phyloP scores from a whole-genome alignment of 2,888 invertebrate genomes.

The Rhingia campestris region DNA sequence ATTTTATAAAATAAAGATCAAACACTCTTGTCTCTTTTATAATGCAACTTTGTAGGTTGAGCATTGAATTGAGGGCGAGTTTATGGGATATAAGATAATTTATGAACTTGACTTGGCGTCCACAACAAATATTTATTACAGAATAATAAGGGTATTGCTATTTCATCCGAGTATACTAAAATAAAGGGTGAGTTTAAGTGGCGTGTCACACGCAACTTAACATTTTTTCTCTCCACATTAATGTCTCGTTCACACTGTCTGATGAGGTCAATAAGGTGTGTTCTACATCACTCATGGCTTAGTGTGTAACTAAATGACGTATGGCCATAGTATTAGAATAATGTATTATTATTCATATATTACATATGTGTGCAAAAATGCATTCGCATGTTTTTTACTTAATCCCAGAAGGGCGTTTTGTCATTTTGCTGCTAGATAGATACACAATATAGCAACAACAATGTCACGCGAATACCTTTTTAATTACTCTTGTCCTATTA shows the following conservation, averaged over 20 bases:
- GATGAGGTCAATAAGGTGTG: slow-evolving; percentile 65
- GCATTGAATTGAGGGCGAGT: slow-evolving; percentile 10
- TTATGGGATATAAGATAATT: slow-evolving; percentile 20
- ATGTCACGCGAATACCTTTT: slow-evolving; percentile 12
- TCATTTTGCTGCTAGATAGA: background rate
- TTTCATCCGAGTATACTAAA: slow-evolving; percentile 6
- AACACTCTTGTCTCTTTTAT: background rate
- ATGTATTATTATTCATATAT: background rate
- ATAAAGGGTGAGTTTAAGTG: slow-evolving; percentile 10
- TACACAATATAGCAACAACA: background rate
- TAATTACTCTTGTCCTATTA: background rate
- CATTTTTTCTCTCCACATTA: background rate
- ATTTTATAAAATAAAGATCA: background rate
- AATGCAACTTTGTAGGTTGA: background rate
- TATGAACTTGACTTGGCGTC: slow-evolving; percentile 62
- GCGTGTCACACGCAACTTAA: slow-evolving; percentile 39
- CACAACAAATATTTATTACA: slow-evolving; percentile 23
- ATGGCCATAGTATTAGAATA: background rate
- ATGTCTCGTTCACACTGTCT: slow-evolving; percentile 1
- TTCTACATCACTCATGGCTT: slow-evolving; percentile 2
- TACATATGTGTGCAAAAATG: background rate
- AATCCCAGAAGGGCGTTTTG: background rate
- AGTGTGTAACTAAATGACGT: background rate
- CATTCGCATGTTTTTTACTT: background rate
- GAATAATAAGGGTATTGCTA: background rate